These are phyloP conservation scores for Caretta caretta DNA, from an alignment of 2,113 vertebrate genomes.

Conservation along the genomic window DNA sequence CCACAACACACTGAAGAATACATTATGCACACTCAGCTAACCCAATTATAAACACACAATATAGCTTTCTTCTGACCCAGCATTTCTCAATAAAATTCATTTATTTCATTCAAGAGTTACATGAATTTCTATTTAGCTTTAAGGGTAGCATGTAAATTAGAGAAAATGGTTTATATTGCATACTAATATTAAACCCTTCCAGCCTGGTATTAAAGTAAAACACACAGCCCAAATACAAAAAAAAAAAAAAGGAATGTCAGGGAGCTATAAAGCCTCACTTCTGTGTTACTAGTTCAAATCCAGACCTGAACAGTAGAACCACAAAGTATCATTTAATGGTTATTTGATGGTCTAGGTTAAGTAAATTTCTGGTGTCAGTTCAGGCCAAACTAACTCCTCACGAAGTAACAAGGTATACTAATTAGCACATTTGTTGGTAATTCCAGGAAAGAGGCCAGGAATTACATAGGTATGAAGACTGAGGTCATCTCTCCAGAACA, in stretches of 20 bases:
- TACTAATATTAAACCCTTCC: neutral
- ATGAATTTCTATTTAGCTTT: neutral
- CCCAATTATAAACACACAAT: neutral
- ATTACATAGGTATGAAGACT: neutral
- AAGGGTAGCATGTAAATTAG: neutral
- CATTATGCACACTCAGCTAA: neutral
- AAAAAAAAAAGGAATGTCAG: neutral
- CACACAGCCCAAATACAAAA: neutral
- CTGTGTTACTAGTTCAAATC: neutral
- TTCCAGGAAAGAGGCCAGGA: neutral
- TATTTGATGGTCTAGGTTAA: neutral
- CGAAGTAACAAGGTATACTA: neutral
- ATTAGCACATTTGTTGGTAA: neutral
- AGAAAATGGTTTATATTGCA: neutral
- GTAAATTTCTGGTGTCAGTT: neutral
- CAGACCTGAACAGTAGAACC: constrained; percentile 1
- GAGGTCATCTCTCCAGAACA: neutral
- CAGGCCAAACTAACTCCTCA: neutral
- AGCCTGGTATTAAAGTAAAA: constrained; percentile 17
- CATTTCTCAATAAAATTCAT: neutral
- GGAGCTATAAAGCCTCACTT: neutral
- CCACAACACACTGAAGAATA: neutral
- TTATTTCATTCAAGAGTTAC: neutral
- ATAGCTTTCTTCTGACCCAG: neutral
- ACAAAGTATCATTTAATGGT: constrained; percentile 33